A percentile compares a stretch with the other conserved stretches of the same genome.
phyloP scores from a whole-genome alignment of 2,888 invertebrate species.

The Thalpophila matura region DNA sequence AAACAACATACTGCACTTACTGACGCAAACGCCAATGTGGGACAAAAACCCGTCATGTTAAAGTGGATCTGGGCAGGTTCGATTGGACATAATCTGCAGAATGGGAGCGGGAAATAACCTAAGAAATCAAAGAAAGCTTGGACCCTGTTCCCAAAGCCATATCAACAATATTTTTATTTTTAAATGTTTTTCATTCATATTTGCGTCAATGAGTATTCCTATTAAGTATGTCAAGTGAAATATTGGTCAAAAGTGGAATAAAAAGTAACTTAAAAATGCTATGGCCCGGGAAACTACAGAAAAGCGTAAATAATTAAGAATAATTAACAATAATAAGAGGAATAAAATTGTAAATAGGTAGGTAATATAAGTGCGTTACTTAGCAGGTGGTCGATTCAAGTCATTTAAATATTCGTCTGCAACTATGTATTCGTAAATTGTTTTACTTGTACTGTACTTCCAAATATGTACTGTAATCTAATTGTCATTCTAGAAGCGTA shows the following conservation, averaged over 20 bases:
- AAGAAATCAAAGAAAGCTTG: not conserved
- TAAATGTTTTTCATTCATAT: too few relatives aligned
- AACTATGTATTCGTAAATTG: constrained; percentile 43
- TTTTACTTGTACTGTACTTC: constrained; percentile 39
- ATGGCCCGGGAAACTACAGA: not conserved
- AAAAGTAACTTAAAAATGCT: not conserved
- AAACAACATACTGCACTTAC: constrained; percentile 17
- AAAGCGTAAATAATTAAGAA: not conserved
- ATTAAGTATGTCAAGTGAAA: not conserved
- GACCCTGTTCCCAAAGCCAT: not conserved
- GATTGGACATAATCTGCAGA: not conserved
- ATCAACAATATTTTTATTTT: too few relatives aligned
- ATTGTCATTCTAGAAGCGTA: constrained; percentile 42
- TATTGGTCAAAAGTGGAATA: constrained; percentile 6
- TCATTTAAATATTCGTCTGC: constrained; percentile 37
- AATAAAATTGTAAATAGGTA: not conserved
- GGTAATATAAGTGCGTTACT: not conserved
- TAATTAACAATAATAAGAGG: not conserved
- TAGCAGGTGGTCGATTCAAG: constrained; percentile 34
- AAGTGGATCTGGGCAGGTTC: constrained; percentile 8
- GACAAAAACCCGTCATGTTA: constrained; percentile 29
- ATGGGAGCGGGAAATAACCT: constrained; percentile 30
- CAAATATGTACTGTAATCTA: constrained; percentile 53
- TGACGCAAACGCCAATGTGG: constrained; percentile 30
- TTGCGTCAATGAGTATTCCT: constrained; percentile 4